Evolutionary conservation across 2,113 vertebrate genomes (phyloP).

Genomic region (Galemys pyrenaicus): DNA sequence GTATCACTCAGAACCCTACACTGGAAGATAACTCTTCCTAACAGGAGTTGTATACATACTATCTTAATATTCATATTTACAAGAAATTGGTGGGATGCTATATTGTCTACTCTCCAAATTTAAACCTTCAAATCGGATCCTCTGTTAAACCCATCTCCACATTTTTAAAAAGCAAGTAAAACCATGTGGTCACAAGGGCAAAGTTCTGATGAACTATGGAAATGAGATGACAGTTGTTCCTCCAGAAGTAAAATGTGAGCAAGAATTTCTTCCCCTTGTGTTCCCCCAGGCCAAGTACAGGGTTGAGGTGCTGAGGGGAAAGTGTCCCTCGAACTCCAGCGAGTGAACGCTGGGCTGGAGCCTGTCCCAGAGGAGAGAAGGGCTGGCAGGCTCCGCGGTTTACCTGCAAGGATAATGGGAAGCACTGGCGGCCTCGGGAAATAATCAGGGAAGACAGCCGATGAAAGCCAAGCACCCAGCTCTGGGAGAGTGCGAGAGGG

Average conservation of each 20-base stretch:
- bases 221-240: not conserved
- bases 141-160: not conserved
- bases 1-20: not conserved
- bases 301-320: not conserved
- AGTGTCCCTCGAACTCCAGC: not conserved
- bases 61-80: not conserved
- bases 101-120: not conserved
- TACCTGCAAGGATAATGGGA: not conserved
- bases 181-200: not conserved
- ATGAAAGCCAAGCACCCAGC: conserved; percentile 41
- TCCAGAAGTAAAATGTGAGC: too few relatives aligned
- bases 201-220: not conserved
- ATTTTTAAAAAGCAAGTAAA: not conserved
- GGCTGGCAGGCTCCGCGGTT: not conserved
- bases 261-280: not conserved
- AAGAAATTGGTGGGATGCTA: not conserved
- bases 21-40: not conserved
- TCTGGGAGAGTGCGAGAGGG: conserved; percentile 54
- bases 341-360: not conserved
- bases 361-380: not conserved
- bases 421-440: not conserved
- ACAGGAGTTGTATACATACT: not conserved
- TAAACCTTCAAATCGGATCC: not conserved
- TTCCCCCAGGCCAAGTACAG: not conserved
- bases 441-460: conserved; percentile 51